Conservation (phyloP, 2,888 invertebrate species). For the Eupithecia tripunctaria region DNA sequence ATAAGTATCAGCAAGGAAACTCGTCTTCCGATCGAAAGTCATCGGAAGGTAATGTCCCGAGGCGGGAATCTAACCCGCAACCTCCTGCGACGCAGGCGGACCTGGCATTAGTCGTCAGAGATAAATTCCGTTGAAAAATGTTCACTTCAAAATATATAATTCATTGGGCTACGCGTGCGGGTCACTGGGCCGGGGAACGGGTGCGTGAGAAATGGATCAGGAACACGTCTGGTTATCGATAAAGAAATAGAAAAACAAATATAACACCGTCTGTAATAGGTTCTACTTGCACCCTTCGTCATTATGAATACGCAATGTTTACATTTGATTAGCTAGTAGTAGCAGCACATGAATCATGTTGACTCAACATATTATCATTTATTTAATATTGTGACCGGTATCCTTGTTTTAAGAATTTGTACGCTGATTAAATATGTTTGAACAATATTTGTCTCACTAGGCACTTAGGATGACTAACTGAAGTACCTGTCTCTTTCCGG, state of each 20-base stretch:
- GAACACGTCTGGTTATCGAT: background rate
- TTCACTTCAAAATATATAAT: no score
- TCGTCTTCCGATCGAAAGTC: no score
- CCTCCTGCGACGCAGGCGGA: no score
- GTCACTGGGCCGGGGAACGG: background rate
- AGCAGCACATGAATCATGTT: background rate
- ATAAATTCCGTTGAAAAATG: no score
- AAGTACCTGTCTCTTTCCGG: background rate
- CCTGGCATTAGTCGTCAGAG: no score
- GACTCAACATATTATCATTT: background rate
- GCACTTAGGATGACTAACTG: background rate
- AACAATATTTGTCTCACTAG: background rate
- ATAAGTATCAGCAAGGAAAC: no score
- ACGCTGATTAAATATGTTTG: background rate
- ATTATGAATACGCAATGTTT: background rate
- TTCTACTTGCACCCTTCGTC: background rate
- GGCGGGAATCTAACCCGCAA: no score
- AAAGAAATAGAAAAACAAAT: no score
- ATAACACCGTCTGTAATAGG: background rate
- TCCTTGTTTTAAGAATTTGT: background rate
- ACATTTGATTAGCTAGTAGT: slow-evolving; percentile 3
- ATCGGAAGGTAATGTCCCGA: no score
- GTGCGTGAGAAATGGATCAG: background rate
- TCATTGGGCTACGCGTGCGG: background rate
- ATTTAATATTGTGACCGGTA: background rate